phyloP scores from a whole-genome alignment of 1,140 invertebrate species.

The Euwallacea fornicatus region DNA sequence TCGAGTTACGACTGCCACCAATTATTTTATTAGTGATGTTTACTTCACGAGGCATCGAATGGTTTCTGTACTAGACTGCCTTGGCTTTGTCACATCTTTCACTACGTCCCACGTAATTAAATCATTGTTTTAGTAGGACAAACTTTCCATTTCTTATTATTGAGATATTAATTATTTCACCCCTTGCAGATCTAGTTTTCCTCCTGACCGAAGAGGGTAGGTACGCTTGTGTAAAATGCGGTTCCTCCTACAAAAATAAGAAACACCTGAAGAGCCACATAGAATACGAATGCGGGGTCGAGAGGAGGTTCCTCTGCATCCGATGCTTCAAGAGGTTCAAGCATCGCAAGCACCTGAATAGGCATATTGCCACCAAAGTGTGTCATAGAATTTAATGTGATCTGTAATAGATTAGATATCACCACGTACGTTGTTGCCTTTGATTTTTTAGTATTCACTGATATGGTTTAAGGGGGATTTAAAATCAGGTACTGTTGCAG shows the following conservation, averaged over 20 bases:
- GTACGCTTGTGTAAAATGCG: conserved; percentile 38
- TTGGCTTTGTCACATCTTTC: too few relatives aligned
- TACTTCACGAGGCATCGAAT: too few relatives aligned
- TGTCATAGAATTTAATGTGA: conserved; percentile 50
- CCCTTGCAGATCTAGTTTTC: conserved; percentile 29
- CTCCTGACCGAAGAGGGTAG: conserved; percentile 33
- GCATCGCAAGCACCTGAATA: conserved; percentile 58
- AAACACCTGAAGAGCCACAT: conserved; percentile 52
- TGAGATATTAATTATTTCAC: not conserved
- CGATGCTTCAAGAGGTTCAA: conserved; percentile 60
- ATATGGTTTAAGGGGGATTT: too few relatives aligned
- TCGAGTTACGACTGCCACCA: too few relatives aligned
- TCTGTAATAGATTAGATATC: too few relatives aligned
- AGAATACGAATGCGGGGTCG: conserved; percentile 58
- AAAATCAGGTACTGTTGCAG: conserved; percentile 6
- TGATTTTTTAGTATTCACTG: too few relatives aligned
- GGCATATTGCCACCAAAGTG: conserved; percentile 53
- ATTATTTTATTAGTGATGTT: too few relatives aligned
- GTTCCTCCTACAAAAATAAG: conserved; percentile 41
- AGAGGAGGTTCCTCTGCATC: conserved; percentile 41
- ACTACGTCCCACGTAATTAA: too few relatives aligned
- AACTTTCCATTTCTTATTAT: not conserved
- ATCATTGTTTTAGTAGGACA: not conserved
- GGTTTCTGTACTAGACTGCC: too few relatives aligned
- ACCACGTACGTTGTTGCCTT: too few relatives aligned